Percentiles rank a stretch among this genome's conserved stretches.
Evolutionary conservation across 2,888 invertebrate genomes (phyloP).

Genomic region (Helleia helle): DNA sequence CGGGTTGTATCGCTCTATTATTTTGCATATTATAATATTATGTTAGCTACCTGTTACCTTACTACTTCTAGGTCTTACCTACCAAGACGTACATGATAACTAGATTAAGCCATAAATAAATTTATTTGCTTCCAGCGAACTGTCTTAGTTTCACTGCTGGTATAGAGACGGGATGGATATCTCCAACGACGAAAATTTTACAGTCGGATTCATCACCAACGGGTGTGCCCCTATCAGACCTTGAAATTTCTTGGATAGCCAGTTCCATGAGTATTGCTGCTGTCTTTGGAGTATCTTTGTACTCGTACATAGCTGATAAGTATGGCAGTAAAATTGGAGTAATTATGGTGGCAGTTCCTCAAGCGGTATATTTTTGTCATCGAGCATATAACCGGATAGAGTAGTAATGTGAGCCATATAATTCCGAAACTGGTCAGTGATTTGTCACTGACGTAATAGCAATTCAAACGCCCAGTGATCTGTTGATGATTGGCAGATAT

Average conservation of each 20-base stretch:
- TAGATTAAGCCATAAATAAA: no score
- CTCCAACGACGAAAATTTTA: constrained; percentile 44
- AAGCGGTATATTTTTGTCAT: constrained; percentile 45
- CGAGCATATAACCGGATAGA: no score
- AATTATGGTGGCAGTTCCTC: constrained; percentile 52
- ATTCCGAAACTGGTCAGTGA: no score
- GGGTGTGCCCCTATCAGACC: constrained; percentile 33
- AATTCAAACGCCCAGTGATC: no score
- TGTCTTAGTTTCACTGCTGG: constrained; percentile 45
- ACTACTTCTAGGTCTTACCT: no score
- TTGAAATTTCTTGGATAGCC: constrained; percentile 46
- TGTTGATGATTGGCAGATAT: no score
- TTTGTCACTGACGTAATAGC: no score
- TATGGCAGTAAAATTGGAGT: constrained; percentile 53
- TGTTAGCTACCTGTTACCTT: no score
- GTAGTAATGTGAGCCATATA: no score
- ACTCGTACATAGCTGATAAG: constrained; percentile 43
- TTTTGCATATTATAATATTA: no score
- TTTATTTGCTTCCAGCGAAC: constrained; percentile 37
- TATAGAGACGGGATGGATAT: constrained; percentile 47
- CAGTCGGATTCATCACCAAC: constrained; percentile 34
- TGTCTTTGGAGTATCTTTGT: constrained; percentile 42
- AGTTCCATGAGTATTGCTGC: constrained; percentile 47
- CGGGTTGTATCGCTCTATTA: no score
- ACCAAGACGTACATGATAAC: no score